Evolutionary conservation across 2,797 vertebrate species (phyloP), one percentile per base, ranked within the genome.

Genomic region (Sylvilagus floridanus): DNA sequence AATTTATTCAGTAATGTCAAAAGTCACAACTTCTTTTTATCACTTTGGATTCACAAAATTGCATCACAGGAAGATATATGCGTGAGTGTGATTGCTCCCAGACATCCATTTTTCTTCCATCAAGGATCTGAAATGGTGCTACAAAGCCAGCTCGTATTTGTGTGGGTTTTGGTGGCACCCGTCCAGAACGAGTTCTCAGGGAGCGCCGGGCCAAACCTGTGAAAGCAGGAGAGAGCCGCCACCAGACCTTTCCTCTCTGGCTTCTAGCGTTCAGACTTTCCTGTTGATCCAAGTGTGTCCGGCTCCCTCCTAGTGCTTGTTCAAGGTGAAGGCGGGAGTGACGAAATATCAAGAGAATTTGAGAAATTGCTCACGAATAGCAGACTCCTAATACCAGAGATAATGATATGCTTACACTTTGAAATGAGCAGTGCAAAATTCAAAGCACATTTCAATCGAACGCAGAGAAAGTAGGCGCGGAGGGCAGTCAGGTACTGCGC

Each of bases 71-170:
- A 96, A 97, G 98, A 97, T 96, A 94, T 73, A 72, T 97, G 97
- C 93, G 93, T 93, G 85, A 19, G 88, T 60, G 0, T 97, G 97
- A 98, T 98, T 97, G 92, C 95, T 98, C 93, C 95, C 98, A 98
- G 98, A 96, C 93, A 0, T 71, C 76, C 93, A 17, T 87, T 98
- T 96, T 97, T 96, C 97, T 95, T 91, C 97, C 86, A 54, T 95
- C 94, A 93, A 73, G 95, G 93, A 92, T 94, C 96, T 95, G 96
- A 98, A 96, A 93, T 76, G 96, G 94, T 83, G 90, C 92, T 47
- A 96, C 98, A 98, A 98, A 91, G 26, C 81, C 96, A 97, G 86
- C 96, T 0, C 90, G 95, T 97, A 88, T 97, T 96, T 93, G 90
- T 97, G 96, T 88, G 96, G 97, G 94, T 96, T 97, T 97, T 75